Evolutionary conservation across 2,113 vertebrate species (phyloP), one percentile per base, ranked within the genome.

Genomic region (Romanogobio albipinnatus): DNA sequence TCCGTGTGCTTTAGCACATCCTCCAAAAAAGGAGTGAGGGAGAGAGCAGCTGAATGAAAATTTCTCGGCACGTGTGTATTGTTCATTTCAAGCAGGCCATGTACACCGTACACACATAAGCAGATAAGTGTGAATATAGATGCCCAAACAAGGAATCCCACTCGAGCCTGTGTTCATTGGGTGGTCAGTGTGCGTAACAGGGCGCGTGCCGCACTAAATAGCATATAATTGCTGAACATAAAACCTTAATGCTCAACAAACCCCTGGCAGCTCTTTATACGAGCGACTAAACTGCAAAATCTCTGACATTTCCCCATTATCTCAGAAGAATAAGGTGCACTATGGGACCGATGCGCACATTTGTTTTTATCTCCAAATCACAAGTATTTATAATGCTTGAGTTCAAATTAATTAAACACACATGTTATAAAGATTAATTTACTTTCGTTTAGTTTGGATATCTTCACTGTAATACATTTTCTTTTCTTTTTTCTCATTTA

Each of bases 71-170:
- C 1, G 7, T 36, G 76, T 39, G 13, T 61, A 43, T 61, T 78
- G 56, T 78, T 59, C 33, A 61, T 78, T 78, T 78, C 56, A 39
- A n/a, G 11, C 22, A 66, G 45, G 39, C 36, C 13, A 8, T 62
- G 22, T 45, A 80, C 29, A 80, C 59, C 8, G 9, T 64, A 68
- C 9, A 68, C 43, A 36, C 45, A 68, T 33, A 81, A 59, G 33
- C 33, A 43, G 33, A 19, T 59, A 43, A 33, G 61, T 81, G 17
- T 86, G 39, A 81, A 68, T 68, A 26, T 36, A 33, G 62, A 81
- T 83, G 85, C 89, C 90, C 88, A 93, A 92, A 92, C 89, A 88
- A 62, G 83, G 87, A 87, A 79, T 76, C 70, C 84, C 62, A 78
- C 58, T 78, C 59, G 79, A 47, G 26, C 61, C 29, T 11, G 29